Conservation (phyloP, 2,888 invertebrate species). For the Euproctis similis region DNA sequence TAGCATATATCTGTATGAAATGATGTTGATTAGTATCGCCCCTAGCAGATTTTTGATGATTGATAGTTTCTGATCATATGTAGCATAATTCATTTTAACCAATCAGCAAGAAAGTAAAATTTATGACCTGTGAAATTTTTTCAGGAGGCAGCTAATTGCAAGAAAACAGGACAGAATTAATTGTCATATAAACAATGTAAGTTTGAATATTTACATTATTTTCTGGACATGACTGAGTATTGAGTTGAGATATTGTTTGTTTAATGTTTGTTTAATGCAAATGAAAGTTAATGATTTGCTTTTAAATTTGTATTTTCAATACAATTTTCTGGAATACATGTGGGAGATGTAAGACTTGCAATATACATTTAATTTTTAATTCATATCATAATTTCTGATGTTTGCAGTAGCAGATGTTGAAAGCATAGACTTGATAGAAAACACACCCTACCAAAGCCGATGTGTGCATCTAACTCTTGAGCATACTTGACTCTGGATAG, state of each 20-base stretch:
- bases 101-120: background rate
- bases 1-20: no score
- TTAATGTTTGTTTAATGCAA: no score
- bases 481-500: constrained; percentile 68
- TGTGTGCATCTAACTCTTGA: constrained; percentile 45
- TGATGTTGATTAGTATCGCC: background rate
- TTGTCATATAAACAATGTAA: background rate
- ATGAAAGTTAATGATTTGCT: no score
- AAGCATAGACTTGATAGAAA: no score
- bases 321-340: no score
- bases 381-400: no score
- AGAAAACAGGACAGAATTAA: background rate
- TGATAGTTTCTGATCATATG: background rate
- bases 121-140: background rate
- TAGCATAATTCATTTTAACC: background rate
- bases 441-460: constrained; percentile 70
- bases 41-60: background rate
- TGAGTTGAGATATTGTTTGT: background rate
- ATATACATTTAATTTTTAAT: no score
- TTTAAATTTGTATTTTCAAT: no score
- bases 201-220: background rate
- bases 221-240: background rate
- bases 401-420: no score
- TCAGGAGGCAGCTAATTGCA: background rate
- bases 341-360: no score